Conservation (phyloP, 2,113 vertebrate species). For the Pseudopipra pipra region DNA sequence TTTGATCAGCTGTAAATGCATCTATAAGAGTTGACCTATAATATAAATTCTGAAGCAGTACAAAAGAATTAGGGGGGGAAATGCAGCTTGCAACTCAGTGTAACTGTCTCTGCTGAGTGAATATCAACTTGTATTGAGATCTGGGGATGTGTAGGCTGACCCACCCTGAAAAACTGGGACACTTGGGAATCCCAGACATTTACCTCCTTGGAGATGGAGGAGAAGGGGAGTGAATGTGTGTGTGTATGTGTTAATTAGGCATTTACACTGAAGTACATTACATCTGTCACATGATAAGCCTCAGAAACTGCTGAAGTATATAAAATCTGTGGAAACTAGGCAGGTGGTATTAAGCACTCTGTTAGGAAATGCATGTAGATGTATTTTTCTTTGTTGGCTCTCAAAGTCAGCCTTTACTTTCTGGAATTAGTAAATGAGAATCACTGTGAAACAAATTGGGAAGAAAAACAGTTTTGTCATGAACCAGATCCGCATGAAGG, state of each 20-base stretch:
- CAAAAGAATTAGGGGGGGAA: background rate
- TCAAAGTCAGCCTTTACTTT: background rate
- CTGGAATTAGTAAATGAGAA: background rate
- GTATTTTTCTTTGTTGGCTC: background rate
- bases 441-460: background rate
- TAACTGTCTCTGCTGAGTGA: background rate
- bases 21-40: background rate
- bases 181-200: slow-evolving; percentile 1
- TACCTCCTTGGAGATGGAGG: background rate
- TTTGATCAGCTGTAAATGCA: background rate
- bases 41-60: background rate
- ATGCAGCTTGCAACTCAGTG: background rate
- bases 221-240: background rate
- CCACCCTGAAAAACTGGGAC: slow-evolving; percentile 7
- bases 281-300: slow-evolving; percentile 27
- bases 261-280: slow-evolving; percentile 36
- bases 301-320: slow-evolving; percentile 2
- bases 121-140: background rate
- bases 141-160: background rate
- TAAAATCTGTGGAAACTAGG: background rate
- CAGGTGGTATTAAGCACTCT: background rate
- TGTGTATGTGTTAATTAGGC: slow-evolving; percentile 55
- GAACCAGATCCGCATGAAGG: background rate
- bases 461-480: background rate
- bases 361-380: background rate